These are phyloP conservation scores for Danio kyathit DNA, from an alignment of 2,797 vertebrate genomes.

Conservation along the genomic window DNA sequence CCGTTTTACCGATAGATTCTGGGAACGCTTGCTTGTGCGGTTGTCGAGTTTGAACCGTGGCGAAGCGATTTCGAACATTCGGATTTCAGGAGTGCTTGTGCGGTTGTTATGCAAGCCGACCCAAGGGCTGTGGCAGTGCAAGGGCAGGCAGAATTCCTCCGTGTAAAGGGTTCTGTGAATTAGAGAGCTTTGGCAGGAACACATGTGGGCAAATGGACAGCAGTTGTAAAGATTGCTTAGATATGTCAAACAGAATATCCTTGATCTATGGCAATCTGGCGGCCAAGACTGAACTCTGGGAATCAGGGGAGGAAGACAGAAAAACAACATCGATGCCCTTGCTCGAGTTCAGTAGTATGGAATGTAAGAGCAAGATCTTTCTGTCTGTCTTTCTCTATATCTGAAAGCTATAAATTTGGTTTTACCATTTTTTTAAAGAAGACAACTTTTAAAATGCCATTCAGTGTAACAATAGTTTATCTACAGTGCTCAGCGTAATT, in stretches of 20 bases:
- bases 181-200: conserved; percentile 76
- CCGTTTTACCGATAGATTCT: conserved; percentile 51
- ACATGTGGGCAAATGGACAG: conserved; percentile 78
- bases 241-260: conserved; percentile 82
- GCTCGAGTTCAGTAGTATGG: conserved; percentile 54
- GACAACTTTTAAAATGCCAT: too few relatives aligned
- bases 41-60: conserved; percentile 41
- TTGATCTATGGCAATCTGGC: conserved; percentile 80
- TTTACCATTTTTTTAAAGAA: too few relatives aligned
- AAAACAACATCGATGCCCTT: conserved; percentile 31
- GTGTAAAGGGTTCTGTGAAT: conserved; percentile 77
- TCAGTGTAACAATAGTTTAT: too few relatives aligned
- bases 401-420: too few relatives aligned
- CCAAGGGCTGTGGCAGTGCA: conserved; percentile 69
- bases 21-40: conserved; percentile 52
- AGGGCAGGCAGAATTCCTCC: conserved; percentile 77
- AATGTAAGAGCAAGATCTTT: conserved; percentile 51
- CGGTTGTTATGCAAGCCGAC: conserved; percentile 66
- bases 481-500: too few relatives aligned
- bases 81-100: conserved; percentile 42
- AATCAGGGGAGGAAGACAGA: conserved; percentile 54
- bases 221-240: conserved; percentile 79
- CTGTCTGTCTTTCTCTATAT: not conserved
- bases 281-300: conserved; percentile 64
- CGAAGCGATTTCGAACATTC: conserved; percentile 42